Percentiles rank a stretch among this genome's conserved stretches.
Conservation (phyloP, 2,888 invertebrate genomes). For the Magallana nippona region DNA sequence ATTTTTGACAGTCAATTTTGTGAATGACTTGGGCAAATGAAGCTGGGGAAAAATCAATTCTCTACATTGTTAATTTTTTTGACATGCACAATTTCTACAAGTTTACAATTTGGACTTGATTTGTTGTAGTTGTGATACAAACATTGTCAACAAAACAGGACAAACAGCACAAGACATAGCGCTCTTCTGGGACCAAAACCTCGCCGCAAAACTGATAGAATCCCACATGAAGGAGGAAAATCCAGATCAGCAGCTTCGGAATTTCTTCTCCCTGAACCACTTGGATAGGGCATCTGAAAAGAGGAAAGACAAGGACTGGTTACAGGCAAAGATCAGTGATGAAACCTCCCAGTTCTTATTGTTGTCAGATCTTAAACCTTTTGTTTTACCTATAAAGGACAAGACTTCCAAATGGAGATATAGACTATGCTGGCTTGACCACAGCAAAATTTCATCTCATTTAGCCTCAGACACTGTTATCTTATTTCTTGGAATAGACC, state of each 20-base stretch:
- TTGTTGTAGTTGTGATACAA: conserved; percentile 70
- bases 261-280: conserved; percentile 74
- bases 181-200: conserved; percentile 76
- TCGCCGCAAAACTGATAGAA: conserved; percentile 64
- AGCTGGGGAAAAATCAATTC: no score
- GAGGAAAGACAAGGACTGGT: conserved; percentile 74
- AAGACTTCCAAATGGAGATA: conserved; percentile 58
- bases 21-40: no score
- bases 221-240: conserved; percentile 55
- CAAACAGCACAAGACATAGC: conserved; percentile 78
- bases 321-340: conserved; percentile 64
- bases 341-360: conserved; percentile 71
- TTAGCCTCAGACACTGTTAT: conserved; percentile 64
- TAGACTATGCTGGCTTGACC: conserved; percentile 60
- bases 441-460: conserved; percentile 61
- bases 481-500: conserved; percentile 72
- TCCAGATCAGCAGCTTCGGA: conserved; percentile 65
- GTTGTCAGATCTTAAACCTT: conserved; percentile 70
- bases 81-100: no score
- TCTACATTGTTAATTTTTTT: no score
- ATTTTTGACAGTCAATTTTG: no score
- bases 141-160: conserved; percentile 74
- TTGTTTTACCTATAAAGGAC: conserved; percentile 56
- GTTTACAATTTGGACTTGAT: no score
- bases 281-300: conserved; percentile 75